Base-by-base conservation (phyloP, 2,797 vertebrate species). In the Eurystomus glaucurus region DNA sequence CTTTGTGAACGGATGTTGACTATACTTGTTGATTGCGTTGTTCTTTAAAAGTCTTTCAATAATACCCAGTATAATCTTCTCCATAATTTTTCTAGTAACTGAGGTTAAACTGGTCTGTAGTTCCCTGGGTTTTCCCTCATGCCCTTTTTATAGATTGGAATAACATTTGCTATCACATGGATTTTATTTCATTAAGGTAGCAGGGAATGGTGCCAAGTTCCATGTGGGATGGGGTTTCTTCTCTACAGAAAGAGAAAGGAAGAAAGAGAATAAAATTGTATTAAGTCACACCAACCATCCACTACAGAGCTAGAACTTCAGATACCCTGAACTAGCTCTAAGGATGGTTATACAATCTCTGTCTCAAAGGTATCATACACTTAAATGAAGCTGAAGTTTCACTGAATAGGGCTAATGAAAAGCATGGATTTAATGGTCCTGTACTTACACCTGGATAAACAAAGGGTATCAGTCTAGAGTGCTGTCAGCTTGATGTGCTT, bases 401-500 rank as follows among this genome's bases (percentile, higher is more conserved):
- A 82, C 31, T 46, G 74, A 91, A 80, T 8, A 85, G 28, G 35
- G 43, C 76, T 91, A 69, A 94, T 85, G 43, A 74, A 92, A 95
- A 80, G n/a, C 54, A 52, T 17, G 18, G 55, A 88, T 50, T 97
- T 95, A 92, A 95, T 87, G 89, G 83, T 77, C 81, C 75, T 70
- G 20, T 77, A 55, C 70, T 87, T 90, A 62, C 20, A 92, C 22
- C 43, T 72, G 55, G 77, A 85, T 77, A 94, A 91, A 96, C 58
- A 94, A 74, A 77, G 64, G 51, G 26, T 69, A 77, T 50, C 64
- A 66, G 86, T 66, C 71, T 76, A 39, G 12, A 66, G 29, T 41
- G 9, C 88, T 95, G 66, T 58, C 62, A 87, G 75, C 54, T 85
- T 74, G 35, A 13, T 43, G 31, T 50, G 21, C 45, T 88, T 76